Evolutionary conservation across 1,140 invertebrate genomes (phyloP).

Genomic region (Dryas iulia): DNA sequence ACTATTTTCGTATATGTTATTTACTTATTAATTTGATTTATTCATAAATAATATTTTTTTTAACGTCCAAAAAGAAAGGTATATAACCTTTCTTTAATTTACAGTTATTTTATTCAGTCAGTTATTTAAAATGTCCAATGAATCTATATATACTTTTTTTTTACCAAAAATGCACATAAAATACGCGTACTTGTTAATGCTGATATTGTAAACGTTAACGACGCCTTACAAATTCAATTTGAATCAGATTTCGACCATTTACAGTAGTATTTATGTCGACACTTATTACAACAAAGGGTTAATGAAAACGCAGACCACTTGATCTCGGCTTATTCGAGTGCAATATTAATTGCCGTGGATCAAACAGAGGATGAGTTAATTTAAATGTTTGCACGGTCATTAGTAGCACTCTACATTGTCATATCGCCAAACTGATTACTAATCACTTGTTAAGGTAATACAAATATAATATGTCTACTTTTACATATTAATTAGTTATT

Average conservation of each 20-base stretch:
- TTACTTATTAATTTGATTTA: too few relatives aligned
- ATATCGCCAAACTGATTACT: not conserved
- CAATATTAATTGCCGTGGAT: slow-evolving; percentile 5
- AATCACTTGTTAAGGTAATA: not conserved
- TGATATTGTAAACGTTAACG: too few relatives aligned
- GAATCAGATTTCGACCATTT: not conserved
- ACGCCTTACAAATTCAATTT: not conserved
- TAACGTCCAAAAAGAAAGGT: too few relatives aligned
- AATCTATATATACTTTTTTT: not conserved
- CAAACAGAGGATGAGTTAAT: not conserved
- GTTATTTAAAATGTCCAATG: too few relatives aligned
- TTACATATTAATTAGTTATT: not conserved
- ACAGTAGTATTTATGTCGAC: not conserved
- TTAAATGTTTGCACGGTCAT: not conserved
- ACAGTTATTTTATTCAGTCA: too few relatives aligned
- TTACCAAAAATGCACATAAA: not conserved
- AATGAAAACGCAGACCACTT: slow-evolving; percentile 7
- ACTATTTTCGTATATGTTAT: too few relatives aligned
- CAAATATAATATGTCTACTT: not conserved
- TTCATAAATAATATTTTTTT: too few relatives aligned
- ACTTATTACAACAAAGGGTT: not conserved
- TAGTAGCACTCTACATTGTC: not conserved
- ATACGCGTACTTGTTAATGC: too few relatives aligned
- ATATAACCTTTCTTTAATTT: too few relatives aligned
- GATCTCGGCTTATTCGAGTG: not conserved